Percentiles rank a stretch among this genome's conserved stretches.
phyloP scores from a whole-genome alignment of 2,113 vertebrate genomes.

The Paradoxurus hermaphroditus region DNA sequence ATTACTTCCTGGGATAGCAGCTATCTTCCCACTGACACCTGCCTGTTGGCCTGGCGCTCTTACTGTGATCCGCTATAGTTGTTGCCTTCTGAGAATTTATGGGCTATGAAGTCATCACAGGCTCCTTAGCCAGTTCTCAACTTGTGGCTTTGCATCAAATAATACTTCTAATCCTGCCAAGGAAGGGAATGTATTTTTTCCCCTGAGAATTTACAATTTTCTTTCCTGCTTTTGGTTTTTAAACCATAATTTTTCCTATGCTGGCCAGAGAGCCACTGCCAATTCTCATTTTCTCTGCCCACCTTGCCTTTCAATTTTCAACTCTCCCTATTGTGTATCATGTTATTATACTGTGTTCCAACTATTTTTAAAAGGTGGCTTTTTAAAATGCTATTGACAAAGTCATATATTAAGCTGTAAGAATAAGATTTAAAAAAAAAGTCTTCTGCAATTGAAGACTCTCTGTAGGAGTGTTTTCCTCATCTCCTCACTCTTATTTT shows the following conservation, averaged over 20 bases:
- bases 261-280: not conserved
- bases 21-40: not conserved
- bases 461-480: not conserved
- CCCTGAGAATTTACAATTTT: constrained; percentile 47
- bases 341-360: not conserved
- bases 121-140: constrained; percentile 37
- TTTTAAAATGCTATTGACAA: not conserved
- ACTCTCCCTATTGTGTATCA: not conserved
- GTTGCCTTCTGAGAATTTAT: constrained; percentile 49
- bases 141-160: constrained; percentile 53
- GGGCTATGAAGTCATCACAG: constrained; percentile 54
- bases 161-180: constrained; percentile 52
- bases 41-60: not conserved
- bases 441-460: not conserved
- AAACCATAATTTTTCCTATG: not conserved
- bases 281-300: not conserved
- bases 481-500: not conserved
- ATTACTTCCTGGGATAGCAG: not conserved
- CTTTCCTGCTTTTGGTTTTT: not conserved
- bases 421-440: not conserved
- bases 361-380: not conserved
- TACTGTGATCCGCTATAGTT: not conserved
- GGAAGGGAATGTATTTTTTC: constrained; percentile 14
- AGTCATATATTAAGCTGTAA: not conserved
- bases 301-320: not conserved